A percentile compares a stretch with the other conserved stretches of the same genome.
Evolutionary conservation across 1,140 invertebrate species (phyloP).

Genomic region (Oreohelix idahoensis): DNA sequence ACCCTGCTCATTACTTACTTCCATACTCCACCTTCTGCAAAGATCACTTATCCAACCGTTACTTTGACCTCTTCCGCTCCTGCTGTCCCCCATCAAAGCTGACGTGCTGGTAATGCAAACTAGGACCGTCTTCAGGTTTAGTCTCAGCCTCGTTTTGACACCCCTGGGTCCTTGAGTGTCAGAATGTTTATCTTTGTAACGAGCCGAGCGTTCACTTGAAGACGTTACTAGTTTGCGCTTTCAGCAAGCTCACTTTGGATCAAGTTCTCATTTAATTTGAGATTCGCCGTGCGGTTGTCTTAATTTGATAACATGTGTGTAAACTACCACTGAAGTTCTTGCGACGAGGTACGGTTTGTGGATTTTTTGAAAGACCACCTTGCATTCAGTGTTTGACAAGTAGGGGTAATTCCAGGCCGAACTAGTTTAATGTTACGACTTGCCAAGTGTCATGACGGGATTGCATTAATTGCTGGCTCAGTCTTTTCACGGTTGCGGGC

Average conservation of each 20-base stretch:
- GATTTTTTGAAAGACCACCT: neutral
- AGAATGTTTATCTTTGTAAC: conserved; percentile 2
- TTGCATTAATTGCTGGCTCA: neutral
- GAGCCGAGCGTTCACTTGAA: neutral
- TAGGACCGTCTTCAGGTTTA: neutral
- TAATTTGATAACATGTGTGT: conserved; percentile 14
- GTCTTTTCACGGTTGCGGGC: neutral
- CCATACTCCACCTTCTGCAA: neutral
- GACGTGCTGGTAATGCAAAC: neutral
- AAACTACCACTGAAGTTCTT: neutral
- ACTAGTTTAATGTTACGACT: neutral
- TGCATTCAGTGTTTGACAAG: neutral
- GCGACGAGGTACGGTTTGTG: neutral
- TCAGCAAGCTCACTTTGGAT: neutral
- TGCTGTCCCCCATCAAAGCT: neutral
- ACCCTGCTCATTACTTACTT: neutral
- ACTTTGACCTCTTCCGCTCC: neutral
- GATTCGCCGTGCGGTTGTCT: neutral
- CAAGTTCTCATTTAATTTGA: conserved; percentile 12
- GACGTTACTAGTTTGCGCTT: neutral
- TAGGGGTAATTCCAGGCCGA: neutral
- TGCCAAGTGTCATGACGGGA: neutral
- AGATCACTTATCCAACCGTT: neutral
- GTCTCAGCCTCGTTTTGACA: neutral
- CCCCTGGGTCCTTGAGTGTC: neutral